These are phyloP conservation scores for Philaenus spumarius DNA, from an alignment of 1,140 invertebrate species.

Conservation along the genomic window DNA sequence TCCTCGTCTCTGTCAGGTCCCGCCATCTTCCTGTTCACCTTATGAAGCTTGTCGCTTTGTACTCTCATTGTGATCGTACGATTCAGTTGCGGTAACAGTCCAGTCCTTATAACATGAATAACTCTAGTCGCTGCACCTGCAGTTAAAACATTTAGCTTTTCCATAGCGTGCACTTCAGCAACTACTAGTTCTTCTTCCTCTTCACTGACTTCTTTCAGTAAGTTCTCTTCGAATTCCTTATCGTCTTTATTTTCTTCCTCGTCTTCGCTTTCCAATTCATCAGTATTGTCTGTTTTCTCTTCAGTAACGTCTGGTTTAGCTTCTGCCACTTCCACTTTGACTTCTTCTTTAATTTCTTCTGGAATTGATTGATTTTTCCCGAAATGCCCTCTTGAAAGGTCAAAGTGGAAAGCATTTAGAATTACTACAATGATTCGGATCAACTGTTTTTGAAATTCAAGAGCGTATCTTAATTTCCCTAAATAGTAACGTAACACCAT, in stretches of 20 bases:
- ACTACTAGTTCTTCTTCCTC: constrained; percentile 31
- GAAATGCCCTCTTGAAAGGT: constrained; percentile 46
- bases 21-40: constrained; percentile 51
- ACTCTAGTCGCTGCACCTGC: constrained; percentile 66
- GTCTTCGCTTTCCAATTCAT: constrained; percentile 23
- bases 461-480: constrained; percentile 55
- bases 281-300: constrained; percentile 22
- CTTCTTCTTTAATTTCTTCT: constrained; percentile 31
- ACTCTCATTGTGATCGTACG: constrained; percentile 63
- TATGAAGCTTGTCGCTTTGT: constrained; percentile 51
- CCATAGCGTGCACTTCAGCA: constrained; percentile 31
- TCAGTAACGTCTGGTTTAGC: constrained; percentile 31
- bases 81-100: constrained; percentile 57
- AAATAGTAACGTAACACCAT: constrained; percentile 74
- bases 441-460: constrained; percentile 73
- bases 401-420: constrained; percentile 89
- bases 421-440: constrained; percentile 75
- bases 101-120: constrained; percentile 53
- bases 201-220: constrained; percentile 14
- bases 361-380: constrained; percentile 17
- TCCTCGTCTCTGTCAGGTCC: constrained; percentile 69
- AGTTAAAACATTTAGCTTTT: constrained; percentile 52
- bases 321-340: too few species aligned
- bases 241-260: constrained; percentile 30
- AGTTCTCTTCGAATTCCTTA: constrained; percentile 28